Conservation (phyloP, 2,113 vertebrate genomes). For the Scomber scombrus region DNA sequence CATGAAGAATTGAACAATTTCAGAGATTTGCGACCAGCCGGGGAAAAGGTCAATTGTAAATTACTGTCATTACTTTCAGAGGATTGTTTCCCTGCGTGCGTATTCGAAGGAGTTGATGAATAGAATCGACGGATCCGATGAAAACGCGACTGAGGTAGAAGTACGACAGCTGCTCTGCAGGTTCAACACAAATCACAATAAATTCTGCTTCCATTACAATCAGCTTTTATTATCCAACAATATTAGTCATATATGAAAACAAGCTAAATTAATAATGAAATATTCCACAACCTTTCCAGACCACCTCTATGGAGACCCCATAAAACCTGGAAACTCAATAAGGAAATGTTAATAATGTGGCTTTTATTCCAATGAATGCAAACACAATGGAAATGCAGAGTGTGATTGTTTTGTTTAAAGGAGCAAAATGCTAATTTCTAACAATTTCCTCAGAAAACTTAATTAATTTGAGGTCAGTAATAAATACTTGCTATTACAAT, state of each 20-base stretch:
- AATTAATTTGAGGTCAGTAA: neutral
- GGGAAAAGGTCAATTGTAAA: conserved; percentile 49
- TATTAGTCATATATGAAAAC: neutral
- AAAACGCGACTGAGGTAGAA: neutral
- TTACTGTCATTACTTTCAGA: conserved; percentile 6
- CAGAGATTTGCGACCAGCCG: conserved; percentile 11
- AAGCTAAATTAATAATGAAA: neutral
- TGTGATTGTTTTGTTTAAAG: neutral
- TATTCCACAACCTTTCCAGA: conserved; percentile 12
- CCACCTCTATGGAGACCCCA: neutral
- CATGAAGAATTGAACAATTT: conserved; percentile 33
- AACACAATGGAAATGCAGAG: neutral
- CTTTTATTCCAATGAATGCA: neutral
- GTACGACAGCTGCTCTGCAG: neutral
- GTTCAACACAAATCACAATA: conserved; percentile 26
- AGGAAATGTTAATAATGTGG: conserved; percentile 23
- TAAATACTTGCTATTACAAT: no score
- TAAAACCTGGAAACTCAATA: conserved; percentile 15
- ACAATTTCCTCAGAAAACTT: neutral
- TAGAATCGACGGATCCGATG: neutral
- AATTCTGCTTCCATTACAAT: conserved; percentile 8
- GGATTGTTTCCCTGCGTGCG: neutral
- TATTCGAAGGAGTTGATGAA: conserved; percentile 11
- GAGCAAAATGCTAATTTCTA: neutral
- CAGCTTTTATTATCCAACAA: conserved; percentile 9